These are phyloP conservation scores for Speoplatyrhinus poulsoni DNA, from an alignment of 2,113 vertebrate genomes.

Conservation along the genomic window DNA sequence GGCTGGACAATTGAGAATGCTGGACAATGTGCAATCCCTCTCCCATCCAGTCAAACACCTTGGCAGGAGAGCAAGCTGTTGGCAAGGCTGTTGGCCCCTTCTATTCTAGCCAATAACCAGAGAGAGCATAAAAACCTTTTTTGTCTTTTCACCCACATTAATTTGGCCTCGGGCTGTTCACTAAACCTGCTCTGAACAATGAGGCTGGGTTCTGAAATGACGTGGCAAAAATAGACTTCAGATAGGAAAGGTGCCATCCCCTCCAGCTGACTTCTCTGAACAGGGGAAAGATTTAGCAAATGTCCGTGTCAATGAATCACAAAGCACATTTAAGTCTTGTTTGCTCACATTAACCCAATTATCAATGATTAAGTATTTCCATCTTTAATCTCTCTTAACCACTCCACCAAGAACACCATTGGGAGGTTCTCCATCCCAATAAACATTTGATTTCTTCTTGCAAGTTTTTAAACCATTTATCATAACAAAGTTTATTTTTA, in stretches of 20 bases:
- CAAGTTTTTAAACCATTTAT: too few species aligned
- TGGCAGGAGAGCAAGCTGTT: background rate
- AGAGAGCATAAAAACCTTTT: slow-evolving; percentile 20
- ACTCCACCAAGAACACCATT: background rate
- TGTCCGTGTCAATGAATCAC: background rate
- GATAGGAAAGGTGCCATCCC: background rate
- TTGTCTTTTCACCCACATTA: slow-evolving; percentile 12
- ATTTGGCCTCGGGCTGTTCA: slow-evolving; percentile 21
- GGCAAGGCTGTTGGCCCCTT: slow-evolving; percentile 8
- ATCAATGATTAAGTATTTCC: slow-evolving; percentile 11
- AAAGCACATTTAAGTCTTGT: background rate
- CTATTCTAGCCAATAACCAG: slow-evolving; percentile 22
- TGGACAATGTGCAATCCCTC: slow-evolving; percentile 23
- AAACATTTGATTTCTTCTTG: too few species aligned
- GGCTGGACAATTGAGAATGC: slow-evolving; percentile 20
- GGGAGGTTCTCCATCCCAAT: background rate
- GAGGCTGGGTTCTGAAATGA: background rate
- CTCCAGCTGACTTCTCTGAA: background rate
- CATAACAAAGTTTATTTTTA: too few species aligned
- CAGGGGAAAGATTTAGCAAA: background rate
- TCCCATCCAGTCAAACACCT: slow-evolving; percentile 21
- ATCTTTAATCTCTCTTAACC: background rate
- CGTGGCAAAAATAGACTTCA: background rate
- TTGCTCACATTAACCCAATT: slow-evolving; percentile 3
- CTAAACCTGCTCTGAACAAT: slow-evolving; percentile 3